Conservation (phyloP, 35 echinoderm and acorn worm species). For the Lytechinus pictus region DNA sequence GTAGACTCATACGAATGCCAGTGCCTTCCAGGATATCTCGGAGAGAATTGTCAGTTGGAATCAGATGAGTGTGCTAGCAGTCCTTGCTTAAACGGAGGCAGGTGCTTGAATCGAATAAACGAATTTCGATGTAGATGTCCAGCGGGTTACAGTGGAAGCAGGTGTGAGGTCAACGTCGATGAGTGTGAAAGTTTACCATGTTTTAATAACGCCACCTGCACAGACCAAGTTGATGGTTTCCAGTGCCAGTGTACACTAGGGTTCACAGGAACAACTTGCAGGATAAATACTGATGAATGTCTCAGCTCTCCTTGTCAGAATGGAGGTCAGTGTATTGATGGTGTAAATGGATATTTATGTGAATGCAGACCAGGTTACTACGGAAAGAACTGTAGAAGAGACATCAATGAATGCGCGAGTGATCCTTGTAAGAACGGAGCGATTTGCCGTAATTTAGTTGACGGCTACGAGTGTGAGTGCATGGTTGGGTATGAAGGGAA, state of each 20-base stretch:
- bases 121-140: conserved; percentile 17
- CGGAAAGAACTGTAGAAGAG: conserved; percentile 59
- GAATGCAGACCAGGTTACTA: conserved; percentile 65
- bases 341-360: conserved; percentile 70
- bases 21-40: conserved; percentile 32
- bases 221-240: conserved; percentile 40
- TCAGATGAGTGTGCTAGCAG: conserved; percentile 19
- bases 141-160: not conserved
- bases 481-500: conserved; percentile 52
- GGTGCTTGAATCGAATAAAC: not conserved
- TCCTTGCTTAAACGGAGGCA: conserved; percentile 23
- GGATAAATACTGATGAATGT: conserved; percentile 71
- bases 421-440: conserved; percentile 60
- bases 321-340: conserved; percentile 65
- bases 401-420: conserved; percentile 63
- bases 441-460: conserved; percentile 43
- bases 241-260: conserved; percentile 42
- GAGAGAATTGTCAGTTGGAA: conserved; percentile 2
- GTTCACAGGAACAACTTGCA: conserved; percentile 52
- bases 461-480: conserved; percentile 60
- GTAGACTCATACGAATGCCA: conserved; percentile 26
- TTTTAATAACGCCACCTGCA: conserved; percentile 54
- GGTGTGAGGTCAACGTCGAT: conserved; percentile 49
- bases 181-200: conserved; percentile 60
- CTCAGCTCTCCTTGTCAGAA: conserved; percentile 71